Base-by-base conservation (phyloP, 1,140 invertebrate species). In the Pentalonia nigronervosa region DNA sequence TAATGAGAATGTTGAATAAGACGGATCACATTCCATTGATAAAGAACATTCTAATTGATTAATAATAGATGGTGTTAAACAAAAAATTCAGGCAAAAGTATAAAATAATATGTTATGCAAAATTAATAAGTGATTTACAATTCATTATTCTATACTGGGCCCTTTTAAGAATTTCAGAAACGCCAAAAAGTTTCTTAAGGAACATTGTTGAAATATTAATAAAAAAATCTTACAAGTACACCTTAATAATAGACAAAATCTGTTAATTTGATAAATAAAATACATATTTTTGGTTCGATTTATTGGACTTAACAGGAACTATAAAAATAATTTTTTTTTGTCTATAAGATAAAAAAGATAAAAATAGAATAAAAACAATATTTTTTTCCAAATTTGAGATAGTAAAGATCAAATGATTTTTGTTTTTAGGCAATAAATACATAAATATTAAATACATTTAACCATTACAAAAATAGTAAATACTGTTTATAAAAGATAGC, bases 281-380 rank as follows among this genome's bases (percentile, higher is more conserved):
- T 50, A 47, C 41, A 76, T 41, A 91, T 81, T 91, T 91, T 84
- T 81, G 67, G 41, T 91, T 81, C n/a, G 7, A 83, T 84, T 36
- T 45, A 41, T 84, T 93, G 23, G 48, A 50, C 81, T 86, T 86
- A 84, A 50, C 81, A 93, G 91, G 91, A 93, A 93, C 91, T 93
- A 84, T 93, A 86, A 50, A 93, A 53, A 93, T 81, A 92, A 25
- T 53, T 53, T 60, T 56, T 47, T 91, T 47, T 76, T 86, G 84
- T 86, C 41, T 41, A 47, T n/a, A 86, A 30, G n/a, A 50, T 48
- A 48, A 81, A 76, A 91, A 67, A 47, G 3, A 81, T 83, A 45
- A 17, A 50, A 21, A 76, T 76, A 76, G 60, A 67, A 67, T 67
- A 76, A 76, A 17, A 56, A 36, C 48, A 34, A 21, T 50, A 53